These are phyloP conservation scores for Euschistus heros DNA, from an alignment of 1,140 invertebrate genomes.

Conservation along the genomic window DNA sequence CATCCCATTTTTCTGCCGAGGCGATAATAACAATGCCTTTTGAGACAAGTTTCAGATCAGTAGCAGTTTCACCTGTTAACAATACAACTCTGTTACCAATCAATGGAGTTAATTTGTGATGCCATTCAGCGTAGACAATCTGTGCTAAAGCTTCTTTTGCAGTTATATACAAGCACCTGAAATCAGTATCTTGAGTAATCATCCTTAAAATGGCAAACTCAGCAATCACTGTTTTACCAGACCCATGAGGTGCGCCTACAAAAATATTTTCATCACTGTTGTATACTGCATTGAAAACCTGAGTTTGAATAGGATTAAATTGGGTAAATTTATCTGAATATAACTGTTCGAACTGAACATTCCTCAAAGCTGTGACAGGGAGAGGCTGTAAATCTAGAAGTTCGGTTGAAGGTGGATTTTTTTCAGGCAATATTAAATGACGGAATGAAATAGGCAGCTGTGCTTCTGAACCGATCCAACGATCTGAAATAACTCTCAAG, in stretches of 20 bases:
- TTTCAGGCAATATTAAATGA: constrained; percentile 95
- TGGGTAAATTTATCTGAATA: constrained; percentile 81
- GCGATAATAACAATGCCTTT: constrained; percentile 92
- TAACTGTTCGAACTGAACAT: constrained; percentile 72
- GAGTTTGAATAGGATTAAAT: constrained; percentile 99
- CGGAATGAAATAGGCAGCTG: constrained; percentile 95
- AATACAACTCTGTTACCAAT: constrained; percentile 83
- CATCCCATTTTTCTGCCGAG: constrained; percentile 98
- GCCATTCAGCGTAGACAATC: constrained; percentile 84
- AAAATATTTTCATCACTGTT: constrained; percentile 99
- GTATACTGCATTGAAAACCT: constrained; percentile 98
- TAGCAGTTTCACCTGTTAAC: constrained; percentile 95
- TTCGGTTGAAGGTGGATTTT: constrained; percentile 95
- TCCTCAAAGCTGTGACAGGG: constrained; percentile 74
- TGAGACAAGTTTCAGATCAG: constrained; percentile 84
- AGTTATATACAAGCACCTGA: constrained; percentile 85
- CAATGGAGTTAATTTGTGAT: constrained; percentile 68
- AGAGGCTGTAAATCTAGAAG: constrained; percentile 94
- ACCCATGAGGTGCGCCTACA: constrained; percentile 93
- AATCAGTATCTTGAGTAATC: constrained; percentile 60
- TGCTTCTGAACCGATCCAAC: constrained; percentile 89
- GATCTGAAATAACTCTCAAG: constrained; percentile 48
- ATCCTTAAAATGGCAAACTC: constrained; percentile 92
- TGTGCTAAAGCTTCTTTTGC: constrained; percentile 87
- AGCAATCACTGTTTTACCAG: constrained; percentile 85